Evolutionary conservation across 2,113 vertebrate genomes (phyloP).

Genomic region (Thunnus thynnus): DNA sequence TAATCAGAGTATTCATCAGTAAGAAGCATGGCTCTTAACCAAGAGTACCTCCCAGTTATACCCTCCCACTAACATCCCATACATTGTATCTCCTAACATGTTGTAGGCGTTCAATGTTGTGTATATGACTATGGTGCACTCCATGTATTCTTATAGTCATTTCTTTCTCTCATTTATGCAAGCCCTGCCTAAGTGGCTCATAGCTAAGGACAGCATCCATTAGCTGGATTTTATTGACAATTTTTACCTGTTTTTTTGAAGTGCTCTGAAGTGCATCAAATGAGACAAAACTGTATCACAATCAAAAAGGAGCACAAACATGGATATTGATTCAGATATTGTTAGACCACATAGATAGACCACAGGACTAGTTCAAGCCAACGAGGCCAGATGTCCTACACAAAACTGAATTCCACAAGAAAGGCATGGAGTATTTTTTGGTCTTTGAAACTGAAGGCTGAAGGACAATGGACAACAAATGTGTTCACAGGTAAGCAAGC

Average conservation of each 20-base stretch:
- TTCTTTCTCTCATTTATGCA: too few relatives aligned
- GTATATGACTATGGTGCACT: neutral
- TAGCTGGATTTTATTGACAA: slow-evolving; percentile 2
- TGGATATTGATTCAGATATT: slow-evolving; percentile 23
- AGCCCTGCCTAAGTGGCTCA: too few relatives aligned
- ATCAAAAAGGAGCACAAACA: neutral
- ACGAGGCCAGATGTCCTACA: neutral
- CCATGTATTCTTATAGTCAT: neutral
- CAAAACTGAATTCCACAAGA: neutral
- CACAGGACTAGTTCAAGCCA: neutral
- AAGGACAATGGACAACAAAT: neutral
- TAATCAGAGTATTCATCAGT: slow-evolving; percentile 37
- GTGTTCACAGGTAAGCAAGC: neutral
- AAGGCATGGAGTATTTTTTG: neutral
- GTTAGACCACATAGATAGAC: slow-evolving; percentile 1
- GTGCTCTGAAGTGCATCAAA: neutral
- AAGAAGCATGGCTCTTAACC: neutral
- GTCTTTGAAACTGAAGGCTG: neutral
- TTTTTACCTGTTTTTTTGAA: neutral
- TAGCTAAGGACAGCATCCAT: too few relatives aligned
- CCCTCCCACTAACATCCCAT: too few relatives aligned
- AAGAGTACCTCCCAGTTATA: neutral
- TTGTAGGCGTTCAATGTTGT: neutral
- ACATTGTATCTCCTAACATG: neutral
- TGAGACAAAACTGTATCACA: neutral